Base-by-base conservation (phyloP, 1,140 invertebrate genomes). In the Drosophila sulfurigaster region DNA sequence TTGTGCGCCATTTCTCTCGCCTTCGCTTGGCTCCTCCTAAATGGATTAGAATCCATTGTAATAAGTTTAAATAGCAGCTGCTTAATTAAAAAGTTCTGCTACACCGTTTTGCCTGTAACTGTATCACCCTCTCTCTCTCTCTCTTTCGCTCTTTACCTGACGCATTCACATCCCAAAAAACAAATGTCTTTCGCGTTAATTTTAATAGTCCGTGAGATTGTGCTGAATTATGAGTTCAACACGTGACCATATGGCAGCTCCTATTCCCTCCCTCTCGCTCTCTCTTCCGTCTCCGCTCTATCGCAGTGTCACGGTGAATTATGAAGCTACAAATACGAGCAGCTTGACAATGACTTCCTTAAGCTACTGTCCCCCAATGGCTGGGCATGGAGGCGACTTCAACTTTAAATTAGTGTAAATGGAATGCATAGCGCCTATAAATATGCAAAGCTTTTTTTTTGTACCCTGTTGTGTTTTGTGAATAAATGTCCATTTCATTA, bases 401-500 rank as follows among this genome's bases (percentile, higher is more conserved):
- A 57, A 78, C 49, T 83, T 82, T 62, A 88, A 88, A 88, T 88
- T 71, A 83, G 66, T 89, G 81, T 63, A 71, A 78, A 79, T 80
- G 58, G 60, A 80, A 65, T 66, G 68, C 66, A 35, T 45, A 15
- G 30, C 11, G 46, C 68, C 79, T 71, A 81, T 83, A 79, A 88
- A 85, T 89, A 88, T 89, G 78, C 81, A 89, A 79, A 72, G 74
- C 46, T 72, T 67, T 81, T 72, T 67, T 81, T 38, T 6, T 64
- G 35, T 59, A 35, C 46, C 32, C 25, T 32, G 25, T 35, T 54
- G 48, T 13, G 62, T 30, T 38, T 63, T 5, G n/a, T 5, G n/a
- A 11, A 30, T 6, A 32, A 64, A 30, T 59, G 45, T 46, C 58
- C 65, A 79, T 78, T 83, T 79, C 65, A 51, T 70, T 85, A 82